Base-by-base conservation (phyloP, 2,113 vertebrate species). In the Limnothrissa miodon region DNA sequence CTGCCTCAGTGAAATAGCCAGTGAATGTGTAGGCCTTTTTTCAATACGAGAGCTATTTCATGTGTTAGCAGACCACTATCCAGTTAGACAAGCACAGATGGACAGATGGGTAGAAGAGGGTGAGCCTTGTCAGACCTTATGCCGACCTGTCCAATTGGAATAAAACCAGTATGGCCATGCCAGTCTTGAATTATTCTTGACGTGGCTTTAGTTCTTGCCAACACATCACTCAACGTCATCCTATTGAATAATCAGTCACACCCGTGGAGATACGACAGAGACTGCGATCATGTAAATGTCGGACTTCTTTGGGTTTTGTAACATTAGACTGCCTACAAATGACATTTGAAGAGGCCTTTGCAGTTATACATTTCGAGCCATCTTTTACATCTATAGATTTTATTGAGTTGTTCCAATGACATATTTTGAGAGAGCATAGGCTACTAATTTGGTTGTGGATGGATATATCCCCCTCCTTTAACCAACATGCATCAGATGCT, bases 71-170 rank as follows among this genome's bases (percentile, higher is more conserved):
- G 59, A 66, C 25, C 0, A 8, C 4, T 66, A 9, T 9, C n/a
- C 25, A 9, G 4, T 1, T 86, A 90, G 84, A 89, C 90, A 89
- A 90, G 81, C 89, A 85, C 82, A 87, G 92, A 88, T 90, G 91
- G 88, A 92, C 88, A 91, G 90, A 91, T 92, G 89, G 89, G 87
- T 88, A 91, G 85, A 85, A 88, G 89, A 83, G 81, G 90, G 90
- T 93, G 93, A 91, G 91, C 90, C 89, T 83, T 87, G 90, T 85
- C 89, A 92, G 90, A 91, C 89, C 88, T 92, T 80, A 62, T 86
- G 90, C 88, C 92, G 92, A 94, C 91, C 92, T 91, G 87, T 91
- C 85, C 51, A 87, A 84, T 79, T 83, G 84, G 91, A 93, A 93
- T 92, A 89, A 90, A 91, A 94, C 88, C 89, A 90, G 91, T 87